A percentile compares a stretch with the other conserved stretches of the same genome.
phyloP scores from a whole-genome alignment of 2,888 invertebrate species.

The Norana najaformis region DNA sequence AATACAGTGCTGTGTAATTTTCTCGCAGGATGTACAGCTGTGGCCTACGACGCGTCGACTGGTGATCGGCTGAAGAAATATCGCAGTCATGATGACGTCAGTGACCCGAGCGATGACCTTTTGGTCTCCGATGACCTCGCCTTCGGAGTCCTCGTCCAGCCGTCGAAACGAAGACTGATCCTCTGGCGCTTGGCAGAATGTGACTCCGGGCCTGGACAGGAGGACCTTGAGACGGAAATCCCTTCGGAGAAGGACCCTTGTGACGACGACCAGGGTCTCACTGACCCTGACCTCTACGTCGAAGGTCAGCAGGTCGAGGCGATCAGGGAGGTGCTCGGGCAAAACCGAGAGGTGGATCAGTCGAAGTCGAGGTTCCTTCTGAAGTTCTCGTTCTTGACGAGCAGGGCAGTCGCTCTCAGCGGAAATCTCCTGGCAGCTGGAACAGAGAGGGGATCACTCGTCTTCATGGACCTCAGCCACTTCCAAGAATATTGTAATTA shows the following conservation, averaged over 20 bases:
- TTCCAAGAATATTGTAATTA: neutral
- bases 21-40: neutral
- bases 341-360: neutral
- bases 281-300: neutral
- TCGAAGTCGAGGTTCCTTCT: neutral
- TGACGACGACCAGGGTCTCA: neutral
- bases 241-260: neutral
- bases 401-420: neutral
- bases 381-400: neutral
- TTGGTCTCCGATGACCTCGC: neutral
- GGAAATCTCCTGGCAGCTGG: constrained; percentile 10
- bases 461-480: neutral
- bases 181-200: neutral
- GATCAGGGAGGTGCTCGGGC: neutral
- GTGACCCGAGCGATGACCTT: neutral
- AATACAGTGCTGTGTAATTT: neutral
- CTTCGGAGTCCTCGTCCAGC: neutral
- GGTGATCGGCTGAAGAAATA: neutral
- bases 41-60: neutral
- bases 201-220: neutral
- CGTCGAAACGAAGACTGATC: neutral
- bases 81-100: neutral
- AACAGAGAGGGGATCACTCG: neutral
- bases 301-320: neutral
- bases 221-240: neutral